Evolutionary conservation across 1,140 invertebrate species (phyloP).

Genomic region (Stratiolaelaps scimitus): DNA sequence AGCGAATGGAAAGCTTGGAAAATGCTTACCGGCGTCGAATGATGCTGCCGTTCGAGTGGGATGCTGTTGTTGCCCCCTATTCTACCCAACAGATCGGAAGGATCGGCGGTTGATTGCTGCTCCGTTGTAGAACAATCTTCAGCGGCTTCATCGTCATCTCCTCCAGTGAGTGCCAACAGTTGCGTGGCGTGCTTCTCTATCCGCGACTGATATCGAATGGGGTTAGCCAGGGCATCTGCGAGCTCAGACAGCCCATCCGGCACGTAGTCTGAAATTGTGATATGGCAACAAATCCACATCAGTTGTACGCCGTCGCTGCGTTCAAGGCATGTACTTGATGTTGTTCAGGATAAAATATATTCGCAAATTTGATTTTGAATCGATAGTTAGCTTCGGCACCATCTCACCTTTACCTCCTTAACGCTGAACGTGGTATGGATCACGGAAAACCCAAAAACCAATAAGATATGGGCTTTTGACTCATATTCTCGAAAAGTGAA

Average conservation of each 20-base stretch:
- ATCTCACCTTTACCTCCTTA: no score
- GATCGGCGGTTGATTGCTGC: neutral
- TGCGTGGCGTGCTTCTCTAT: constrained; percentile 80
- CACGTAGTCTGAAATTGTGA: constrained; percentile 60
- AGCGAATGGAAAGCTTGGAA: no score
- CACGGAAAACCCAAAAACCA: no score
- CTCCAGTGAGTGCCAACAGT: constrained; percentile 67
- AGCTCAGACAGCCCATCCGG: constrained; percentile 84
- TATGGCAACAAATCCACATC: neutral
- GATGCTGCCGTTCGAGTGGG: no score
- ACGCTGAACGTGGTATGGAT: no score
- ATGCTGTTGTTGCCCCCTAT: neutral
- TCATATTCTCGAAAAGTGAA: no score
- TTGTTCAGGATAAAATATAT: no score
- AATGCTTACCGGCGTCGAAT: no score
- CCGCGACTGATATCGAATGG: constrained; percentile 90
- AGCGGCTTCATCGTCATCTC: constrained; percentile 51
- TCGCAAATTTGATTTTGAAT: no score
- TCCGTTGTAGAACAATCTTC: constrained; percentile 1
- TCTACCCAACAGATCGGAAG: constrained; percentile 29
- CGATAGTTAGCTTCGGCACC: no score
- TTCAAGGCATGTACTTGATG: no score
- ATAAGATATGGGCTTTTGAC: no score
- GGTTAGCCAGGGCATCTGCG: constrained; percentile 91
- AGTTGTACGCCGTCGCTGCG: neutral